These are phyloP conservation scores for Crotalus tigris DNA, from an alignment of 2,113 vertebrate species.

Conservation along the genomic window DNA sequence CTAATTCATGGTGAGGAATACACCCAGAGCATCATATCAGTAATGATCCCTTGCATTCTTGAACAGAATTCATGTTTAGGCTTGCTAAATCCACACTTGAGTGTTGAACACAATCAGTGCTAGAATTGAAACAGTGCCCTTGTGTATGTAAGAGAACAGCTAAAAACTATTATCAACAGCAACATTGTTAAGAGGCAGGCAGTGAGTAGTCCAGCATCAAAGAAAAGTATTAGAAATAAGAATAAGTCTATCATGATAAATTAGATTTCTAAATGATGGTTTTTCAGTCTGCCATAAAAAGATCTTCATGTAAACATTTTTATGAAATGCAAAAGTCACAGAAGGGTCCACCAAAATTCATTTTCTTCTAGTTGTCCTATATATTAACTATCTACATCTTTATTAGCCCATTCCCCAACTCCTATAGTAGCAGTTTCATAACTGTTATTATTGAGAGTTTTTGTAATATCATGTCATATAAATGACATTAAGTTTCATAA, in stretches of 20 bases:
- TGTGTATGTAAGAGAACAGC: conserved; percentile 24
- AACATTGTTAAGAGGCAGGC: conserved; percentile 2
- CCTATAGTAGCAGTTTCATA: neutral
- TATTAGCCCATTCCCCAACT: neutral
- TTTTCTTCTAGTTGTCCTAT: neutral
- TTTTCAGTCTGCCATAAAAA: neutral
- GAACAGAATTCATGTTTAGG: neutral
- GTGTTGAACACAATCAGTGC: conserved; percentile 5
- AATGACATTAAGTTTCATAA: neutral
- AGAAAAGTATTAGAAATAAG: neutral
- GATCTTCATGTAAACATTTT: neutral
- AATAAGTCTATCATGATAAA: conserved; percentile 21
- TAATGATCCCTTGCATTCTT: conserved; percentile 24
- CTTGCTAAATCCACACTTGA: conserved; percentile 6
- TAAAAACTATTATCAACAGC: conserved; percentile 14
- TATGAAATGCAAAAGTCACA: conserved; percentile 11
- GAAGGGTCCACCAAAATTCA: neutral
- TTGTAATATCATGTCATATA: neutral
- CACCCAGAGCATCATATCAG: neutral
- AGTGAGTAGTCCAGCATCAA: neutral
- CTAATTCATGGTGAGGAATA: conserved; percentile 1
- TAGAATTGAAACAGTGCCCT: conserved; percentile 5
- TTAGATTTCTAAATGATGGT: neutral
- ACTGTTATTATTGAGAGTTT: neutral
- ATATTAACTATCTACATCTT: neutral